Conservation (phyloP, 2,888 invertebrate species). For the Campopleginae sp. region DNA sequence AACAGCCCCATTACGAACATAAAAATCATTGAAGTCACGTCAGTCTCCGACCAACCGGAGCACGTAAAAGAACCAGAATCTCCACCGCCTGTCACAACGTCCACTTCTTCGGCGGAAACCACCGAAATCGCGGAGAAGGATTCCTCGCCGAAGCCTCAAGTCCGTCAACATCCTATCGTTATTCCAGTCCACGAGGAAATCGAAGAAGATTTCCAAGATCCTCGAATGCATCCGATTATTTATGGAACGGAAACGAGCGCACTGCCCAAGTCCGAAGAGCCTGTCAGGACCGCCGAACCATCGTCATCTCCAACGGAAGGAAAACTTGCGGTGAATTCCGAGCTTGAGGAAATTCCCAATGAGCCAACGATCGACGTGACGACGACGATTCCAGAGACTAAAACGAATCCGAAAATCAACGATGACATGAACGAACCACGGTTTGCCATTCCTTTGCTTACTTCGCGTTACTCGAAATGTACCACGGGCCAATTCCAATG, state of each 20-base stretch:
- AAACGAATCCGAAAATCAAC: constrained; percentile 23
- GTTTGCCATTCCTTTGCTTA: constrained; percentile 51
- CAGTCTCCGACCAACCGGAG: constrained; percentile 57
- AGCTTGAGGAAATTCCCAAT: not conserved
- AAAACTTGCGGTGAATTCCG: not conserved
- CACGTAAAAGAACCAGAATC: constrained; percentile 52
- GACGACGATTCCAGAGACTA: constrained; percentile 21
- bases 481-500: constrained; percentile 87
- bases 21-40: constrained; percentile 70
- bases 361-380: too few species aligned
- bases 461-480: constrained; percentile 85
- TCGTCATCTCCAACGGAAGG: constrained; percentile 15
- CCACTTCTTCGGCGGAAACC: not conserved
- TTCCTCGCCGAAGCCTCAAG: constrained; percentile 24
- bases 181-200: constrained; percentile 81
- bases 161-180: constrained; percentile 71
- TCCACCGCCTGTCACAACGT: constrained; percentile 28
- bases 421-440: constrained; percentile 47
- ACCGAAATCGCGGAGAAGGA: constrained; percentile 14
- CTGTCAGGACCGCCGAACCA: constrained; percentile 1
- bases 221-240: constrained; percentile 63
- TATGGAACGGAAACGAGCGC: constrained; percentile 38
- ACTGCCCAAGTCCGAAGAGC: not conserved
- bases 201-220: constrained; percentile 69
- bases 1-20: constrained; percentile 66